Base-by-base conservation (phyloP, 2,113 vertebrate species). In the Ptilonorhynchus violaceus region DNA sequence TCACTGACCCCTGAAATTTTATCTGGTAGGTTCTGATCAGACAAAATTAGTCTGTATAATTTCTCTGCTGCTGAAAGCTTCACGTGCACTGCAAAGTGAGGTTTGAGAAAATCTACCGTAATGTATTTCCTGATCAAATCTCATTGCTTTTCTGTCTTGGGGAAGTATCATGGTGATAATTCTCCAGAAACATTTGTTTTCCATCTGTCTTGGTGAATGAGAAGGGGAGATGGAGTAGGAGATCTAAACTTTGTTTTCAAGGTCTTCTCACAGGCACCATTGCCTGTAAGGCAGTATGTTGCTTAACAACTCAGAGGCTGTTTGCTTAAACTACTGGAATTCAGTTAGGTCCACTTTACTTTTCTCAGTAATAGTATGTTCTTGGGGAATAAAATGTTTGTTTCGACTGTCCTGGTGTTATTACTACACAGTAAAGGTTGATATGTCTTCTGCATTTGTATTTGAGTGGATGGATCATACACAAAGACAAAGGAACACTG, bases 401-500 rank as follows among this genome's bases (percentile, higher is more conserved):
- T 84, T 91, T 77, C n/a, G 85, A 31, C 41, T 81, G 25, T 81
- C n/a, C 22, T 13, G 5, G 18, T 74, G 64, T 86, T 91, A 27
- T 6, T 83, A 9, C 23, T 58, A 12, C n/a, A 15, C 27, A 56
- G 39, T 49, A 56, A 69, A 46, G 30, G 39, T 30, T 33, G 33
- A 16, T 58, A 10, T 3, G 8, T 59, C 52, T 25, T 86, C 77
- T 80, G 55, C 37, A 46, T 46, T 84, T 87, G 19, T 67, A 13
- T 87, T 85, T 78, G 49, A 74, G 50, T 67, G 46, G 46, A 13
- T 27, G 55, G 56, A 52, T 89, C 16, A 27, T 9, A 41, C 23
- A 33, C 8, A 41, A 20, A 73, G 56, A 27, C 8, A 41, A 20
- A 73, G 56, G 24, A 55, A 60, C 0, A 0, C 24, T 62, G 42